Evolutionary conservation across 2,888 invertebrate species (phyloP), one percentile per base, ranked within the genome.

Genomic region (Trissolcus brochymenae): DNA sequence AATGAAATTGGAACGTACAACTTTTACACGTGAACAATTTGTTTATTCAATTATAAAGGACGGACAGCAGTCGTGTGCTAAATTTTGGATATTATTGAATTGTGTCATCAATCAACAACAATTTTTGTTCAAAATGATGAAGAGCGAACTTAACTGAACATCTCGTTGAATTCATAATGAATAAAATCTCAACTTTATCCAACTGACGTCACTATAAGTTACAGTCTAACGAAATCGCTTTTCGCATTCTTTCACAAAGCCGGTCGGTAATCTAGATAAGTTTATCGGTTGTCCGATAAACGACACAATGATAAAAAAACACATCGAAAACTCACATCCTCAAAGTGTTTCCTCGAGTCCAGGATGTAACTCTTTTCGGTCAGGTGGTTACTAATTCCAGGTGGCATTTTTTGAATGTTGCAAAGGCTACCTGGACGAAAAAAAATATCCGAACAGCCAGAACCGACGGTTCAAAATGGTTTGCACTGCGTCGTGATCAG

Each of bases 361-460:
- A 89, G 81, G 68, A 89, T 89, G 78, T 88, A 88, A 78, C 88
- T 89, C 76, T 88, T 88, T 81, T 88, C 89, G 79, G 86, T 83
- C 41, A 82, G 77, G 51, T 79, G 76, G 11, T 78, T 72, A 40
- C 76, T 74, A 62, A 81, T 72, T 73, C 81, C 77, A 74, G 80
- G 75, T 40, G 76, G 64, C 79, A 79, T n/a, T 79, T 64, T 74
- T 71, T 17, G 14, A 19, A n/a, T 29, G 2, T 54, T 4, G 9
- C 41, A 41, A 41, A 2, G 9, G 1, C n/a, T 13, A 13, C 41
- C 41, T n/a, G n/a, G n/a, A 2, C 41, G 9, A n/a, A 41, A 41
- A 41, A n/a, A 41, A 41, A 41, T 13, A n/a, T 41, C n/a, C n/a
- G 50, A 51, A 55, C 17, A 57, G n/a, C 56, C 51, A 50, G 61